Percentiles rank a stretch among this genome's conserved stretches.
Conservation (phyloP, 1,140 invertebrate species). For the Phymorhynchus buccinoides region DNA sequence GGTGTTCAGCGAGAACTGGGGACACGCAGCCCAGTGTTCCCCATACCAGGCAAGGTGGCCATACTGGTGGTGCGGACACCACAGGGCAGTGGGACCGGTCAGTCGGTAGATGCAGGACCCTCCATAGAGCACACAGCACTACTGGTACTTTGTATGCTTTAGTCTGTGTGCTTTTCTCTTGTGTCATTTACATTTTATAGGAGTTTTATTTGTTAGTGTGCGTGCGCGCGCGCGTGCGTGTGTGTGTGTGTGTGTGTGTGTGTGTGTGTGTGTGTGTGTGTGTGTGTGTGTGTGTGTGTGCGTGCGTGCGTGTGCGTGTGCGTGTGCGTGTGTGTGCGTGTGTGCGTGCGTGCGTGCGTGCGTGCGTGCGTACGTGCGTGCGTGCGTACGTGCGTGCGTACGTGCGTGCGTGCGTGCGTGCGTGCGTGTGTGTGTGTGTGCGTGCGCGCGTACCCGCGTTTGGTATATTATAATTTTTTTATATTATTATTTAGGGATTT, state of each 20-base stretch:
- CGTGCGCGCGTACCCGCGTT: not conserved
- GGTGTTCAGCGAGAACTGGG: too few relatives aligned
- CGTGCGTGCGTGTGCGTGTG: not conserved
- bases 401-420: not conserved
- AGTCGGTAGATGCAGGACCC: too few relatives aligned
- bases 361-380: not conserved
- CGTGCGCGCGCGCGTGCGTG: not conserved
- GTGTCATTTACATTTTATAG: too few relatives aligned
- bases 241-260: not conserved
- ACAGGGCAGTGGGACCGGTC: too few relatives aligned
- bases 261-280: not conserved
- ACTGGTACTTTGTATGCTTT: too few relatives aligned
- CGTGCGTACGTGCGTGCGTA: not conserved
- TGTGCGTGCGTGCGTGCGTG: not conserved
- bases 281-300: constrained; percentile 3
- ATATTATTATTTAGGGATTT: too few relatives aligned
- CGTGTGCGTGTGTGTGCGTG: not conserved
- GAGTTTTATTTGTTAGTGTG: too few relatives aligned
- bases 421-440: not conserved
- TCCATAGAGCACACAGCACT: too few relatives aligned
- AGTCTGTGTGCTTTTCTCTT: too few relatives aligned
- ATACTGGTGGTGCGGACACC: too few relatives aligned
- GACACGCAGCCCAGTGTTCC: too few relatives aligned
- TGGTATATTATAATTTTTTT: not conserved
- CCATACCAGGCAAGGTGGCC: too few relatives aligned